Evolutionary conservation across 2,888 invertebrate genomes (phyloP), one percentile per base, ranked within the genome.

Genomic region (Argyresthia goedartella): DNA sequence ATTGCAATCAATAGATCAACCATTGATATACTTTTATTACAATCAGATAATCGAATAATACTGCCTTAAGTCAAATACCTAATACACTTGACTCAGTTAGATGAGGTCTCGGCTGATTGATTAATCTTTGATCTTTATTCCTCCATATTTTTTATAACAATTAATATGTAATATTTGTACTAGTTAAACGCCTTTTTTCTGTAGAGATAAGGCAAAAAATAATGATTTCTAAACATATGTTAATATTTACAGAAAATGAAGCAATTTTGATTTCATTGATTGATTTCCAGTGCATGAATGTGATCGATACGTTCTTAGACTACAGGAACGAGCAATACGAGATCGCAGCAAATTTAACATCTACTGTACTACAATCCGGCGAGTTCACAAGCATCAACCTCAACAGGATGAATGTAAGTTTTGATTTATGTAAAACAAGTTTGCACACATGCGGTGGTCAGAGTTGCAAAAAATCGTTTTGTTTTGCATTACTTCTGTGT

Each of bases 371-470:
- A 33, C 88, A 85, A 7, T 79, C 93, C 33, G 95, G 95, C 11
- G 90, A 91, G 71, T 94, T 95, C 14, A 93, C 93, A 0, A 92
- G 94, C 0, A 79, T 93, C 2, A 96, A 96, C 75, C 76, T 95
- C 47, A 96, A 95, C 4, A 87, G 84, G 63, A 53, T 94, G 2
- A 69, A 79, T 69, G 92, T 91, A 73, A 72, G 74, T 67, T 36
- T 8, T 3, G n/a, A 39, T 39, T 39, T 25, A 25, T 25, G 25
- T 25, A 25, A 25, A 25, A 25, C 25, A 25, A 4, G 25, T n/a
- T n/a, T n/a, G 25, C 25, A 25, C 6, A 25, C 6, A 25, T 4
- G 25, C 6, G 25, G 3, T 25, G 6, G 3, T 25, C 25, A 25
- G 25, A 25, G 3, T 2, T 25, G 25, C 25, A 2, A 25, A 25